A percentile compares a stretch with the other conserved stretches of the same genome.
These are phyloP conservation scores for Myathropa florea DNA, from an alignment of 2,888 invertebrate species.

Conservation along the genomic window DNA sequence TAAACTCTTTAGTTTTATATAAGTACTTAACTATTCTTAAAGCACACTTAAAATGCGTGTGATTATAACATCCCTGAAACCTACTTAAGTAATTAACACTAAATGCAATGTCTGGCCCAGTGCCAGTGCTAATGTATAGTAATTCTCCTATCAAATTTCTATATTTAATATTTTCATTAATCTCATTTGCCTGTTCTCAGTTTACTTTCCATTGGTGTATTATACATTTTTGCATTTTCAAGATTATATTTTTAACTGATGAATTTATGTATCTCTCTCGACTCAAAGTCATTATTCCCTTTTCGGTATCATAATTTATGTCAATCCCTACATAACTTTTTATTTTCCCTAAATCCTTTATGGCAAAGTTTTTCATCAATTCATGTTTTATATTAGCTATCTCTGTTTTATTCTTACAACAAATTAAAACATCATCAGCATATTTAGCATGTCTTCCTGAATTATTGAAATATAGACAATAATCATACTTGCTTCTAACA, in stretches of 20 bases:
- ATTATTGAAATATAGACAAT: no score
- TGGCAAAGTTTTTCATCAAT: no score
- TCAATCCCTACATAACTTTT: no score
- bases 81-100: constrained; percentile 72
- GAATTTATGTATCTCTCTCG: constrained; percentile 17
- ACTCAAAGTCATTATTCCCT: background rate
- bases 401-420: no score
- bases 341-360: no score
- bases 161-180: constrained; percentile 8
- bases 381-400: no score
- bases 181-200: constrained; percentile 8
- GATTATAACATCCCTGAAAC: constrained; percentile 70
- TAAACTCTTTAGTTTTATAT: constrained; percentile 72
- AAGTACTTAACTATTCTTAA: constrained; percentile 75
- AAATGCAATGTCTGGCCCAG: constrained; percentile 49
- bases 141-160: constrained; percentile 73
- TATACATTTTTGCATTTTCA: constrained; percentile 7
- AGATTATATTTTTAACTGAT: background rate
- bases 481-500: no score
- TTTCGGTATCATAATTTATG: no score
- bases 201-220: constrained; percentile 44
- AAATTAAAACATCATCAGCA: no score
- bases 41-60: constrained; percentile 65
- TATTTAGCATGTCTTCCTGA: no score
- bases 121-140: constrained; percentile 75